Percentiles rank a stretch among this genome's conserved stretches.
Conservation (phyloP, 2,113 vertebrate species). For the Urocitellus parryii region DNA sequence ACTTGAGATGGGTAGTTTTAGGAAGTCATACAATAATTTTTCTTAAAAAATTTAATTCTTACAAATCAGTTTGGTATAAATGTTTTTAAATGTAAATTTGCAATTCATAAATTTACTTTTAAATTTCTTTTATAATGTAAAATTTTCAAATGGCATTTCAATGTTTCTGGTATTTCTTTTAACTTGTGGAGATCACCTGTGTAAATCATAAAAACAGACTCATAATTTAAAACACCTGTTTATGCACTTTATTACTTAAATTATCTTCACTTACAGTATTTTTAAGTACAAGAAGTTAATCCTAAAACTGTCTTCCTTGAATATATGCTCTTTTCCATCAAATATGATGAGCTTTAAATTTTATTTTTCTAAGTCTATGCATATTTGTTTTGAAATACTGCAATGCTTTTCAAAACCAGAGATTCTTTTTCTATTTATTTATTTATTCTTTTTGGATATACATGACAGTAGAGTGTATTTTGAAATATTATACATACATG, state of each 20-base stretch:
- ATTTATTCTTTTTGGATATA: too few relatives aligned
- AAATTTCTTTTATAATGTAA: not conserved
- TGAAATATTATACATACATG: too few relatives aligned
- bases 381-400: not conserved
- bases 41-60: not conserved
- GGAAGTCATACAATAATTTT: not conserved
- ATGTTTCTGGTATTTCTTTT: not conserved
- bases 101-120: not conserved
- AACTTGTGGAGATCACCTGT: not conserved
- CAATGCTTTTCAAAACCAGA: not conserved
- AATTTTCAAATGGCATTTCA: not conserved
- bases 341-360: not conserved
- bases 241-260: not conserved
- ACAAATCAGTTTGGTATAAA: not conserved
- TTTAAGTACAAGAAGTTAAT: not conserved
- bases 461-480: too few relatives aligned
- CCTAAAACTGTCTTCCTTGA: not conserved
- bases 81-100: not conserved
- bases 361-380: not conserved
- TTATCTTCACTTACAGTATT: not conserved
- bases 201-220: not conserved
- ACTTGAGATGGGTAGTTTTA: not conserved
- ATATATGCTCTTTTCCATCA: not conserved
- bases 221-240: not conserved
- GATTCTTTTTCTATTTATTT: not conserved